phyloP scores from a whole-genome alignment of 2,888 invertebrate genomes.

The Phortica magna region DNA sequence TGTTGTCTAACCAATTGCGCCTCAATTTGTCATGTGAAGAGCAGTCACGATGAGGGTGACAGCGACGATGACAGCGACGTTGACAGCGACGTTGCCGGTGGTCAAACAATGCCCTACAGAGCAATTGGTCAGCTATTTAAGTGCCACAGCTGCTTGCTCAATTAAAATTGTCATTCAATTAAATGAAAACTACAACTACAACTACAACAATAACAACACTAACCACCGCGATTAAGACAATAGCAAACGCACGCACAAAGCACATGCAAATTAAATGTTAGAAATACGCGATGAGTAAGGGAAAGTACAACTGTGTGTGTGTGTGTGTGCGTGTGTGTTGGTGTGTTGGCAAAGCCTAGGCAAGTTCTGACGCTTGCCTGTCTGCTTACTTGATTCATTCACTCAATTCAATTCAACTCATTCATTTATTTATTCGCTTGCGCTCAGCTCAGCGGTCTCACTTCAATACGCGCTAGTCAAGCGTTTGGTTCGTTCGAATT shows the following conservation, averaged over 20 bases:
- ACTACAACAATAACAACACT: too few species aligned
- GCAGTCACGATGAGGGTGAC: background rate
- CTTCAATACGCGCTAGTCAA: slow-evolving; percentile 2
- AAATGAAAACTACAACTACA: background rate
- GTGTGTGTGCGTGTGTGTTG: background rate
- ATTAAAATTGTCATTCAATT: background rate
- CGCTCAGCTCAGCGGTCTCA: slow-evolving; percentile 14
- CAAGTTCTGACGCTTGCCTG: background rate
- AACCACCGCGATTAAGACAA: too few species aligned
- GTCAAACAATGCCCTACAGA: background rate
- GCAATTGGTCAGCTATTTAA: slow-evolving; percentile 1
- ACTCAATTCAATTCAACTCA: slow-evolving; percentile 2
- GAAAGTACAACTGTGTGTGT: background rate
- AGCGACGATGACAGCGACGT: background rate
- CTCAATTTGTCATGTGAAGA: background rate
- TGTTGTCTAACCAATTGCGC: background rate
- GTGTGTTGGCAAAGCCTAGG: background rate
- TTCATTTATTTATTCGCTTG: slow-evolving; percentile 7
- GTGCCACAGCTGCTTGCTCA: background rate
- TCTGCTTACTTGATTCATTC: slow-evolving; percentile 17
- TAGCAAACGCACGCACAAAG: background rate
- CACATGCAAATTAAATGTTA: background rate
- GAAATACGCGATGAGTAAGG: background rate
- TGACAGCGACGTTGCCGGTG: background rate
- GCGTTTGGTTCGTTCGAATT: slow-evolving; percentile 5